Conservation (phyloP, 2,113 vertebrate genomes). For the Thomomys bottae region DNA sequence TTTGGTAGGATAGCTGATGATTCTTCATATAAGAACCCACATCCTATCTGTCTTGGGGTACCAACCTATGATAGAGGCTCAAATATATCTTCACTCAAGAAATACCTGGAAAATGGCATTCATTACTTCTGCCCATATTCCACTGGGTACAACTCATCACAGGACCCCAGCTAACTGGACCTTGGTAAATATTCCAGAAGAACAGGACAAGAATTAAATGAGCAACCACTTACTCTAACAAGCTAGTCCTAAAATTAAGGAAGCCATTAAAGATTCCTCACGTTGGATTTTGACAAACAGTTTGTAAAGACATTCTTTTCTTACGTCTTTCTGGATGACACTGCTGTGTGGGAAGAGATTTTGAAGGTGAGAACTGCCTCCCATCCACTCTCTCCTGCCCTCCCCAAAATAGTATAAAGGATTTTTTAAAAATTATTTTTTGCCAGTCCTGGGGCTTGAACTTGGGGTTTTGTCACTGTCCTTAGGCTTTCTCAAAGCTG, state of each 20-base stretch:
- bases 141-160: not conserved
- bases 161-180: not conserved
- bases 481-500: too few species aligned
- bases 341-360: not conserved
- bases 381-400: not conserved
- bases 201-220: not conserved
- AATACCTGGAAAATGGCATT: not conserved
- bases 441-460: too few species aligned
- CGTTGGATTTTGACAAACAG: conserved; percentile 18
- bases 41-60: not conserved
- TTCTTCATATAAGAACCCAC: not conserved
- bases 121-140: not conserved
- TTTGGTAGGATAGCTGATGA: not conserved
- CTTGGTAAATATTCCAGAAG: not conserved
- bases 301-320: not conserved
- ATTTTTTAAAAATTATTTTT: too few species aligned
- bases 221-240: not conserved
- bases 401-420: not conserved
- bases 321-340: not conserved
- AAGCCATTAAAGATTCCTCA: not conserved
- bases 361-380: not conserved
- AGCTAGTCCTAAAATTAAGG: conserved; percentile 25
- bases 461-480: too few species aligned
- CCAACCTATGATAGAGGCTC: not conserved
- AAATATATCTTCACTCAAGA: not conserved